A percentile compares a stretch with the other conserved stretches of the same genome.
Evolutionary conservation across 2,113 vertebrate genomes (phyloP).

Genomic region (Prietella phreatophila): DNA sequence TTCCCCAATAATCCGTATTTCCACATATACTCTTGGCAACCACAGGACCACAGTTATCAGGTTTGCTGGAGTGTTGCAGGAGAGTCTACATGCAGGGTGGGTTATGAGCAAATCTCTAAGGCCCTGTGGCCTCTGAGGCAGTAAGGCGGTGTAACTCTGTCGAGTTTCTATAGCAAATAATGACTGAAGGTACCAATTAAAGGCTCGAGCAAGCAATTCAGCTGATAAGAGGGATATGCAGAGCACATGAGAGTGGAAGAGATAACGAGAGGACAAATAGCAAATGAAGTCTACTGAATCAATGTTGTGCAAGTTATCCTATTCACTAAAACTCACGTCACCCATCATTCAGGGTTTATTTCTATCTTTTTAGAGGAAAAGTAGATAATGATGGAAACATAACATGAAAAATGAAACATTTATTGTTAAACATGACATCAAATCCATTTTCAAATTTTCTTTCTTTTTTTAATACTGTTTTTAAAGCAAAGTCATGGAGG

Average conservation of each 20-base stretch:
- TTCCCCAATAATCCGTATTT: constrained; percentile 9
- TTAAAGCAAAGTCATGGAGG: too few relatives aligned
- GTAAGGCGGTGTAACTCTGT: constrained; percentile 14
- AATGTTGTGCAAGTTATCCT: background rate
- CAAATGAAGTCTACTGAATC: background rate
- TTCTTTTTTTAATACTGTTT: background rate
- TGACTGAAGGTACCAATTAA: constrained; percentile 38
- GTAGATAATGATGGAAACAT: background rate
- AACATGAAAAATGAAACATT: background rate
- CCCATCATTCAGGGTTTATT: background rate
- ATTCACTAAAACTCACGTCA: background rate
- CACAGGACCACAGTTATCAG: constrained; percentile 24
- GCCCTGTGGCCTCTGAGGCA: constrained; percentile 27
- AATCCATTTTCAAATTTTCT: background rate
- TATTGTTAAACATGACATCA: background rate
- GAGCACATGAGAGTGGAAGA: background rate
- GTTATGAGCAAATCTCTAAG: constrained; percentile 35
- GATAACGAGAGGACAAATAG: constrained; percentile 7
- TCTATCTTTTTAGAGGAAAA: background rate
- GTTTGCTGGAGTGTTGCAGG: constrained; percentile 16
- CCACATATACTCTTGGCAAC: background rate
- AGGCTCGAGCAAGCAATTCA: background rate
- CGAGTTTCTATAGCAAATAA: constrained; percentile 43
- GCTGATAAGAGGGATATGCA: background rate
- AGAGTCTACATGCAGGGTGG: background rate